Percentiles rank a stretch among this genome's conserved stretches.
Evolutionary conservation across 1,140 invertebrate genomes (phyloP).

Genomic region (Pseudomyrmex flavicornis): DNA sequence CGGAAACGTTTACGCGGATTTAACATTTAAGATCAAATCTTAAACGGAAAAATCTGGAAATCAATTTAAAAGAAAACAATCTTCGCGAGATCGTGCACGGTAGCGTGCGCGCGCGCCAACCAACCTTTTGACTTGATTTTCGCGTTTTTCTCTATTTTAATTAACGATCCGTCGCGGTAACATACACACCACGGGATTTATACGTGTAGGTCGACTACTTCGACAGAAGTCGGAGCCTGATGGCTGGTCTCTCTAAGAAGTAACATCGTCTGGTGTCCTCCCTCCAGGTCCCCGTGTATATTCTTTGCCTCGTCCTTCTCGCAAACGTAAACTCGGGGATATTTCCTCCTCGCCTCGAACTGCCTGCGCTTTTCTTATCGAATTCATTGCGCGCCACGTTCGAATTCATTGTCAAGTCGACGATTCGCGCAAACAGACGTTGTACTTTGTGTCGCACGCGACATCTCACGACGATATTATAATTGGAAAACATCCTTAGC

Average conservation of each 20-base stretch:
- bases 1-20: neutral
- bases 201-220: conserved; percentile 60
- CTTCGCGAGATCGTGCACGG: neutral
- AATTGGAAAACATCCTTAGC: conserved; percentile 25
- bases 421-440: neutral
- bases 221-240: conserved; percentile 51
- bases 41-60: neutral
- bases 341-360: conserved; percentile 16
- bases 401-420: conserved; percentile 52
- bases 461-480: neutral
- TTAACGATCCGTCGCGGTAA: conserved; percentile 55
- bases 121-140: conserved; percentile 22
- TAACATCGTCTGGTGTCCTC: conserved; percentile 58
- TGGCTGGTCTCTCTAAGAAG: conserved; percentile 56
- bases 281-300: conserved; percentile 16
- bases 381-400: conserved; percentile 31
- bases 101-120: neutral
- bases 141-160: conserved; percentile 56
- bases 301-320: conserved; percentile 31
- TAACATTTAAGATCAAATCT: neutral
- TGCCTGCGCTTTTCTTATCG: neutral
- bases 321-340: neutral
- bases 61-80: neutral
- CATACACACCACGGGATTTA: conserved; percentile 50
- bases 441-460: conserved; percentile 5